Evolutionary conservation across 2,888 invertebrate species (phyloP).

Genomic region (Pollenia amentaria): DNA sequence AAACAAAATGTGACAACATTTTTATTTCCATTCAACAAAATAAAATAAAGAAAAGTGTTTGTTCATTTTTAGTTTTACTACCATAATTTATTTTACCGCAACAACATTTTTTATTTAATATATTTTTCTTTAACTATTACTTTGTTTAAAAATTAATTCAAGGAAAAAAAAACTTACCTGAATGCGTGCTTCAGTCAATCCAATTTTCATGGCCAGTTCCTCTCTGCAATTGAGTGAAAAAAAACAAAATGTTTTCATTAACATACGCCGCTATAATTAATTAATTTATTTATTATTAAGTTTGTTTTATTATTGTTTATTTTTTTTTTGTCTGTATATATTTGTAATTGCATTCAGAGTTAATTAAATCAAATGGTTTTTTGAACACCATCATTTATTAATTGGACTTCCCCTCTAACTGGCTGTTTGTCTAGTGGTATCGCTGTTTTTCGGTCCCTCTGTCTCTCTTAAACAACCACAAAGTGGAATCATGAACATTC

Average conservation of each 20-base stretch:
- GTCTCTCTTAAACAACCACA: conserved; percentile 2
- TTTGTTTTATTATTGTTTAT: neutral
- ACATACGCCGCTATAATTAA: conserved; percentile 25
- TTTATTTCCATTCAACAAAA: too few species aligned
- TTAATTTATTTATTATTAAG: conserved; percentile 35
- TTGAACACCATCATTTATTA: conserved; percentile 51
- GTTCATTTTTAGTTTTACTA: too few species aligned
- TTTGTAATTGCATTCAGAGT: conserved; percentile 46
- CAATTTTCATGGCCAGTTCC: conserved; percentile 97
- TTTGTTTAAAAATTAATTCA: neutral
- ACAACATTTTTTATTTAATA: too few species aligned
- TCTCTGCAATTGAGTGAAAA: conserved; percentile 88
- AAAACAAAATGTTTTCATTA: conserved; percentile 29
- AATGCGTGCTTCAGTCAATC: conserved; percentile 96
- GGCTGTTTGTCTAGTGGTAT: neutral
- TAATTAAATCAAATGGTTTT: conserved; percentile 65
- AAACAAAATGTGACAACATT: too few species aligned
- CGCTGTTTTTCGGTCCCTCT: neutral
- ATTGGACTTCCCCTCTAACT: conserved; percentile 3
- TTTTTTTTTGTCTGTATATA: neutral
- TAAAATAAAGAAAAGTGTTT: too few species aligned
- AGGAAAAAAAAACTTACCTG: conserved; percentile 87
- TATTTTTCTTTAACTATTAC: too few species aligned
- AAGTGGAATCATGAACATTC: conserved; percentile 1
- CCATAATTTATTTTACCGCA: too few species aligned